Percentiles rank a stretch among this genome's conserved stretches.
Conservation (phyloP, 2,888 invertebrate genomes). For the Athetis lepigone region DNA sequence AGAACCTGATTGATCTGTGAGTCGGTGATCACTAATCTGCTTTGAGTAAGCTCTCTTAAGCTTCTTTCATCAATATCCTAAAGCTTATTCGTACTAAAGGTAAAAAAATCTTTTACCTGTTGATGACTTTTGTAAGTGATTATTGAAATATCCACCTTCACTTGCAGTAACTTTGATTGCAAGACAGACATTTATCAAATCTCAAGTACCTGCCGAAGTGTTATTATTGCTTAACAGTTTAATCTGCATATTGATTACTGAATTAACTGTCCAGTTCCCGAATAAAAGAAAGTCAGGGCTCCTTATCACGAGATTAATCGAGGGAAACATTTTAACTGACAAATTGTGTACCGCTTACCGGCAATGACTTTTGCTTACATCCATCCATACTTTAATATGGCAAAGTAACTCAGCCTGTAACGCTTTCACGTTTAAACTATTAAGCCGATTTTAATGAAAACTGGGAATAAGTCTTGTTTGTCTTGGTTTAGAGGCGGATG, state of each 20-base stretch:
- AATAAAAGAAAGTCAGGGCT: slow-evolving; percentile 31
- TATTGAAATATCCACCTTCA: neutral
- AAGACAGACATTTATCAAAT: slow-evolving; percentile 37
- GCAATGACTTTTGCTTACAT: slow-evolving; percentile 5
- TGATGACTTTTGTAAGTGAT: neutral
- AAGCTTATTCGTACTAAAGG: no score
- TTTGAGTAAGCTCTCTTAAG: neutral
- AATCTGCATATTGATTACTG: slow-evolving; percentile 58
- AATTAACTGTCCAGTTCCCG: slow-evolving; percentile 32
- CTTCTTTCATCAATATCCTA: neutral
- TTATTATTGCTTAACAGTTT: slow-evolving; percentile 45
- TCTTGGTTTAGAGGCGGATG: no score
- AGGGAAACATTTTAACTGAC: slow-evolving; percentile 18
- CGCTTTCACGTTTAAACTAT: no score
- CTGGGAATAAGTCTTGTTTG: no score
- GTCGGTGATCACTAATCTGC: no score
- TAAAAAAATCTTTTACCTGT: no score
- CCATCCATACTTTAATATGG: no score
- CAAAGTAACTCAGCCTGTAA: no score
- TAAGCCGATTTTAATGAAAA: no score
- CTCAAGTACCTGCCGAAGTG: slow-evolving; percentile 33
- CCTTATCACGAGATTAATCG: slow-evolving; percentile 45
- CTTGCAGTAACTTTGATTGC: slow-evolving; percentile 4
- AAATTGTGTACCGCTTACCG: slow-evolving; percentile 34
- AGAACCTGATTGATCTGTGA: no score